These are phyloP conservation scores for Tamias sibiricus DNA, from an alignment of 2,113 vertebrate genomes.

Conservation along the genomic window DNA sequence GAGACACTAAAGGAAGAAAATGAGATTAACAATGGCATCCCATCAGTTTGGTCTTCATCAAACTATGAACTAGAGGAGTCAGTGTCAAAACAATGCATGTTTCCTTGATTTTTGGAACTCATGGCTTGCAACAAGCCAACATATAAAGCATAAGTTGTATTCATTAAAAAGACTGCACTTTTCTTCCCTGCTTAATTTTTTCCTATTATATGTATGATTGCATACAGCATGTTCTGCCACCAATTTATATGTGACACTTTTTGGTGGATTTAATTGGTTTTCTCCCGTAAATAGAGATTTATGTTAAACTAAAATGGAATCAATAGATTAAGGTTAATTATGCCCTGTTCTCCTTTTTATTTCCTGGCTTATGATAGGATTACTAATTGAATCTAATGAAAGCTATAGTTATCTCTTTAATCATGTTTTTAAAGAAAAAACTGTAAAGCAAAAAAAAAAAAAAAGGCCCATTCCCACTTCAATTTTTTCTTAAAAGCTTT, in stretches of 20 bases:
- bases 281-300: constrained; percentile 64
- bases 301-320: constrained; percentile 68
- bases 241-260: constrained; percentile 27
- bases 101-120: constrained; percentile 81
- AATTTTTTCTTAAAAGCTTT: constrained; percentile 70
- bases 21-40: constrained; percentile 81
- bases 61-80: constrained; percentile 68
- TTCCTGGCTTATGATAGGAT: constrained; percentile 63
- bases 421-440: constrained; percentile 69
- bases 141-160: constrained; percentile 73
- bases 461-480: constrained; percentile 23
- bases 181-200: constrained; percentile 80
- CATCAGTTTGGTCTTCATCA: constrained; percentile 72
- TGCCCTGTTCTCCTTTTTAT: constrained; percentile 64
- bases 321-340: constrained; percentile 74
- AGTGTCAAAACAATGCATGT: constrained; percentile 78
- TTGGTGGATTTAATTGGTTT: constrained; percentile 48
- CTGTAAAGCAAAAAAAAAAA: constrained; percentile 50
- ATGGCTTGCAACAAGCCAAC: constrained; percentile 78
- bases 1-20: constrained; percentile 83
- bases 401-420: constrained; percentile 66
- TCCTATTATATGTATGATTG: constrained; percentile 46
- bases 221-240: neutral
- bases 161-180: constrained; percentile 80
- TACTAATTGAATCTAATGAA: constrained; percentile 74